A percentile compares a stretch with the other conserved stretches of the same genome.
phyloP scores from a whole-genome alignment of 1,140 invertebrate genomes.

The Lucilia sericata region DNA sequence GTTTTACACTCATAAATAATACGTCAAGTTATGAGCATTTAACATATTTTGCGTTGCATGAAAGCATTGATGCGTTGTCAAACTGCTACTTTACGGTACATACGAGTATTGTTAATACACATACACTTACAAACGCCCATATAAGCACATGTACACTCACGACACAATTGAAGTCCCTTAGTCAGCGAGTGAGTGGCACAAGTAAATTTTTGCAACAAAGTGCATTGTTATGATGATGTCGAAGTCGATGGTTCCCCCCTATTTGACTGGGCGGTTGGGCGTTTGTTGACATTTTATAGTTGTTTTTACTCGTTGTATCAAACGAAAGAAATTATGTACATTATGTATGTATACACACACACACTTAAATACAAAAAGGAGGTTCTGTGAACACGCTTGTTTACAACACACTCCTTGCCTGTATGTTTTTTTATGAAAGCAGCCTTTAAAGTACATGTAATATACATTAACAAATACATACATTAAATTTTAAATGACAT shows the following conservation, averaged over 20 bases:
- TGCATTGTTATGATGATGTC: conserved; percentile 5
- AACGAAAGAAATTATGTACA: neutral
- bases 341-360: neutral
- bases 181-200: neutral
- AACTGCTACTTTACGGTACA: neutral
- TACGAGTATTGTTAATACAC: neutral
- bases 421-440: too few relatives aligned
- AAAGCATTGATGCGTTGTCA: conserved; percentile 40
- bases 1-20: conserved; percentile 46
- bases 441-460: too few relatives aligned
- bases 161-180: neutral
- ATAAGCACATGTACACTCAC: neutral
- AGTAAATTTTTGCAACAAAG: neutral
- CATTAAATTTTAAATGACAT: too few relatives aligned
- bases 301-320: neutral
- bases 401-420: too few relatives aligned
- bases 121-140: neutral
- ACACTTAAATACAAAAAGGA: neutral
- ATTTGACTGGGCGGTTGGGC: conserved; percentile 9
- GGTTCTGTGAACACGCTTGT: too few relatives aligned
- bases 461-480: too few relatives aligned
- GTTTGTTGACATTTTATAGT: conserved; percentile 29
- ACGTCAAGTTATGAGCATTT: conserved; percentile 46
- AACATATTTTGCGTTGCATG: conserved; percentile 47
- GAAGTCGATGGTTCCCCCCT: neutral